phyloP scores from a whole-genome alignment of 1,140 invertebrate genomes.

The Drosophila carrolli region DNA sequence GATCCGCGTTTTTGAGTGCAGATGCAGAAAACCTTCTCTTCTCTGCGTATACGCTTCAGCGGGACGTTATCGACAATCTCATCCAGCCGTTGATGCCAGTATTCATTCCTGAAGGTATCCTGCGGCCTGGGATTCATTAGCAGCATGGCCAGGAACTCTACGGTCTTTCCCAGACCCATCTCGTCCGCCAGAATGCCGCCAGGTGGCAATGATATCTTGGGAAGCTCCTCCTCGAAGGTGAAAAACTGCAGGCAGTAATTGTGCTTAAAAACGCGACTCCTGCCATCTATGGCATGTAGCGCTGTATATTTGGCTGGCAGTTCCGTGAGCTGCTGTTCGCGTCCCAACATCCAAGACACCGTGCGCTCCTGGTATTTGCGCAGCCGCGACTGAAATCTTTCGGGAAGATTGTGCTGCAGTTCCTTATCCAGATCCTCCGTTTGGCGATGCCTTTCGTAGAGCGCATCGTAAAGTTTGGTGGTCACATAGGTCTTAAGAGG shows the following conservation, averaged over 20 bases:
- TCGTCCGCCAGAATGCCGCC: slow-evolving; percentile 94
- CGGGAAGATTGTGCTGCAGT: slow-evolving; percentile 5
- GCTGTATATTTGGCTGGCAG: slow-evolving; percentile 48
- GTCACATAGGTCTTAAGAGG: slow-evolving; percentile 72
- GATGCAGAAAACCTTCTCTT: slow-evolving; percentile 51
- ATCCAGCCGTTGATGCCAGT: slow-evolving; percentile 45
- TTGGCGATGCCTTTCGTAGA: slow-evolving; percentile 49
- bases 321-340: slow-evolving; percentile 84
- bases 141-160: slow-evolving; percentile 90
- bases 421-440: not conserved
- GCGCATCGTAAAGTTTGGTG: slow-evolving; percentile 64
- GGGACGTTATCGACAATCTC: slow-evolving; percentile 33
- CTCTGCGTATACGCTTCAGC: slow-evolving; percentile 24
- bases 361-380: slow-evolving; percentile 89
- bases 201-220: slow-evolving; percentile 73
- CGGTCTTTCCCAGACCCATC: slow-evolving; percentile 94
- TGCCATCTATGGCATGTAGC: slow-evolving; percentile 39
- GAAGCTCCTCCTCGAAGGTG: slow-evolving; percentile 25
- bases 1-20: slow-evolving; percentile 1
- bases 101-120: slow-evolving; percentile 3
- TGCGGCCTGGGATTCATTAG: slow-evolving; percentile 86
- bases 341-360: slow-evolving; percentile 89
- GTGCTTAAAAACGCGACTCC: slow-evolving; percentile 85
- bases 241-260: slow-evolving; percentile 71
- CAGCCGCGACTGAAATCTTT: slow-evolving; percentile 84